Evolutionary conservation across 2,113 vertebrate genomes (phyloP).

Genomic region (Acanthochromis polyacanthus): DNA sequence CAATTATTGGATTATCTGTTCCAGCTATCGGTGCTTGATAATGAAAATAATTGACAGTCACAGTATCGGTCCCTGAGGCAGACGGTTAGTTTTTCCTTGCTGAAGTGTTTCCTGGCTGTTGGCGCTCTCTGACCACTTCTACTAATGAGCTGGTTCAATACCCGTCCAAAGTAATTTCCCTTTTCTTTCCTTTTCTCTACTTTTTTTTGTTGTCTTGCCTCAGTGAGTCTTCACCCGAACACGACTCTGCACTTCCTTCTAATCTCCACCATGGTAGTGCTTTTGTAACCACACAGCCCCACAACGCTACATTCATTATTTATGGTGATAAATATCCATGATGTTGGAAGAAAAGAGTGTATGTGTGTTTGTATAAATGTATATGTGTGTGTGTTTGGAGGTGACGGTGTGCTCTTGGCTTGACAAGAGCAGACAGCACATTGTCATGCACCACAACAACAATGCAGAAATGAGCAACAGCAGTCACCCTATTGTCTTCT

Average conservation of each 20-base stretch:
- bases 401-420: slow-evolving; percentile 40
- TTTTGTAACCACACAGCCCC: slow-evolving; percentile 55
- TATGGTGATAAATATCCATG: slow-evolving; percentile 66
- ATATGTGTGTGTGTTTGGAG: slow-evolving; percentile 18
- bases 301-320: slow-evolving; percentile 67
- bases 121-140: slow-evolving; percentile 7
- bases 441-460: slow-evolving; percentile 30
- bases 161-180: neutral
- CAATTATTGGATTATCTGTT: neutral
- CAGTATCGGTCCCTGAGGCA: neutral
- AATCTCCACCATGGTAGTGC: slow-evolving; percentile 54
- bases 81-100: neutral
- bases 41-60: slow-evolving; percentile 14
- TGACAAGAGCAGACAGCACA: slow-evolving; percentile 39
- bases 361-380: neutral
- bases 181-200: slow-evolving; percentile 3
- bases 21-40: neutral
- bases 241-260: slow-evolving; percentile 37
- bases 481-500: slow-evolving; percentile 56
- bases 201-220: slow-evolving; percentile 27
- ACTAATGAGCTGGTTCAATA: slow-evolving; percentile 19
- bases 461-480: slow-evolving; percentile 31
- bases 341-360: slow-evolving; percentile 26
- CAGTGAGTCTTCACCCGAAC: slow-evolving; percentile 29
- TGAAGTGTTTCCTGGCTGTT: neutral